Conservation (phyloP, 1,140 invertebrate genomes). For the Arion vulgaris region DNA sequence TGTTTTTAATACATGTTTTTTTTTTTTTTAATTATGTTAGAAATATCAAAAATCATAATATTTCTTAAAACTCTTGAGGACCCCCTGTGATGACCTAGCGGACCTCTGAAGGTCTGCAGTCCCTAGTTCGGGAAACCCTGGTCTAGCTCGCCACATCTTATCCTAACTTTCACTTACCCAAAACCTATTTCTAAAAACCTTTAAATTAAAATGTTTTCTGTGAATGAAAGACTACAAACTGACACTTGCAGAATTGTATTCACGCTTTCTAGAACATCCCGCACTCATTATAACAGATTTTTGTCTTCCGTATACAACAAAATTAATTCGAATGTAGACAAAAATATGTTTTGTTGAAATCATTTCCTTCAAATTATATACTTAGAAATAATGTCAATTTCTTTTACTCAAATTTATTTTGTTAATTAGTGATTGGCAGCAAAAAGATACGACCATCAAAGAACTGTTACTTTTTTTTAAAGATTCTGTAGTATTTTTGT, state of each 20-base stretch:
- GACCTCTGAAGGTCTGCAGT: no score
- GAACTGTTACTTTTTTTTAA: background rate
- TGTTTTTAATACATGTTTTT: no score
- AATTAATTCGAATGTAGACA: background rate
- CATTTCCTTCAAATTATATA: background rate
- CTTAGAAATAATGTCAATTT: background rate
- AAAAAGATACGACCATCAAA: background rate
- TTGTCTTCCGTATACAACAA: background rate
- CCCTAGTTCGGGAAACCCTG: background rate
- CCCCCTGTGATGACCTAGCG: no score
- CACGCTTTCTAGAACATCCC: background rate
- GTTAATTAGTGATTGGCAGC: background rate
- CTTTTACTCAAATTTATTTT: background rate
- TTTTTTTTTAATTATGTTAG: no score
- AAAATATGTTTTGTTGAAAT: background rate
- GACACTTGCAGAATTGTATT: background rate
- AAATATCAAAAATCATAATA: no score
- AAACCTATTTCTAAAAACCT: background rate
- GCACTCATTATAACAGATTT: background rate
- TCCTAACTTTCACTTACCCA: no score
- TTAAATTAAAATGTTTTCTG: background rate
- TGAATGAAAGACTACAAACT: background rate
- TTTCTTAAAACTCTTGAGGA: no score
- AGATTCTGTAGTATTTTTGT: background rate
- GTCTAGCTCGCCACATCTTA: background rate